Base-by-base conservation (phyloP, 2,888 invertebrate genomes). In the Melanargia galathea region DNA sequence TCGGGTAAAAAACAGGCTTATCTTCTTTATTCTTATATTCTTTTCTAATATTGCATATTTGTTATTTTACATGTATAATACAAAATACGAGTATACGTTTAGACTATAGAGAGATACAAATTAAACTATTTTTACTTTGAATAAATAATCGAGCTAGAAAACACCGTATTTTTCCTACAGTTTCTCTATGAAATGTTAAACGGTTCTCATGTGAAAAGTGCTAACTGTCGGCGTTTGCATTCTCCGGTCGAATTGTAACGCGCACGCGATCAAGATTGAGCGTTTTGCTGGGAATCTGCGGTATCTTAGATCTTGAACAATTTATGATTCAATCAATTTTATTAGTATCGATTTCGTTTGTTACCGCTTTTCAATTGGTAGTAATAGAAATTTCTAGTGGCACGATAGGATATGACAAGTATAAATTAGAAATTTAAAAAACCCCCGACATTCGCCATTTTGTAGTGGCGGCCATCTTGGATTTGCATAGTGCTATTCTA, bases 201-300 rank as follows among this genome's bases (percentile, higher is more conserved):
- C 46, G 48, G 51, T 57, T 57, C 60, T 56, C 52, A 58, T n/a
- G 62, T 65, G 67, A 65, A 67, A 65, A 65, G 67, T 67, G 65
- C 58, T 65, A 63, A 63, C 43, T 58, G 62, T 40, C 57, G 55
- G 55, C 35, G 60, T 60, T 60, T 67, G 58, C 65, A 67, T 63
- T 65, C 67, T 65, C 49, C 24, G 57, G 43, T 61, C 60, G 55
- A 67, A 65, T 65, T 55, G 49, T 26, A 48, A 30, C n/a, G 40
- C 52, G 52, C 67, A 67, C 67, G 67, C 67, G 43, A 67, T 63
- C 54, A n/a, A 20, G 10, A 46, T 49, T 40, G 43, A 67, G 45
- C 55, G 35, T 30, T 65, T 63, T 48, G 43, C 45, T 30, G 48
- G 30, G 60, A 58, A 58, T 66, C 57, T 33, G n/a, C 46, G 30